Conservation (phyloP, 2,113 vertebrate species). For the Oplegnathus fasciatus region DNA sequence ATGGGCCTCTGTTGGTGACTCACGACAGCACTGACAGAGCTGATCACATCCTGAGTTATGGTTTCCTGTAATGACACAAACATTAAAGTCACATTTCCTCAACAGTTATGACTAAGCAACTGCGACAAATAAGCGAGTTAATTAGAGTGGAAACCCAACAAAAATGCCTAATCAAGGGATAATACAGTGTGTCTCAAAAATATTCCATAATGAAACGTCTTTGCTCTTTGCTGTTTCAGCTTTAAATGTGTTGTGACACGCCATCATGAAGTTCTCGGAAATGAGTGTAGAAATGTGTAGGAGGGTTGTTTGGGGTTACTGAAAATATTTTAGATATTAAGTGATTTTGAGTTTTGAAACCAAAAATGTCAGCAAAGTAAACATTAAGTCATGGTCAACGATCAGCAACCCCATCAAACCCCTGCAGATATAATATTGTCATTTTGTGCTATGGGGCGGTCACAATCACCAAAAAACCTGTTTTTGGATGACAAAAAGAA, state of each 20-base stretch:
- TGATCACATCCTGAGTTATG: conserved; percentile 55
- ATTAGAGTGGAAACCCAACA: conserved; percentile 53
- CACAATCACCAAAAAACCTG: neutral
- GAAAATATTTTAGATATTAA: neutral
- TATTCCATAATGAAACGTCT: neutral
- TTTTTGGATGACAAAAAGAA: conserved; percentile 18
- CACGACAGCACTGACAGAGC: conserved; percentile 33
- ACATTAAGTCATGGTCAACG: conserved; percentile 34
- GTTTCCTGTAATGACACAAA: conserved; percentile 49
- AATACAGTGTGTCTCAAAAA: conserved; percentile 30
- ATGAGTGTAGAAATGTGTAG: neutral
- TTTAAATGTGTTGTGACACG: conserved; percentile 35
- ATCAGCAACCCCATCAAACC: conserved; percentile 34
- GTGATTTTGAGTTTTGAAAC: neutral
- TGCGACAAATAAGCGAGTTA: conserved; percentile 46
- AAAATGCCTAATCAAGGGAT: conserved; percentile 49
- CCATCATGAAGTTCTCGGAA: conserved; percentile 12
- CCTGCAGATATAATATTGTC: conserved; percentile 24
- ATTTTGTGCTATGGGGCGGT: conserved; percentile 1
- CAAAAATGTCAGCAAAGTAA: conserved; percentile 2
- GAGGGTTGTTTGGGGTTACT: neutral
- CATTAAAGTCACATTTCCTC: conserved; percentile 62
- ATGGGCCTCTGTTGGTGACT: conserved; percentile 48
- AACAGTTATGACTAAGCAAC: conserved; percentile 40
- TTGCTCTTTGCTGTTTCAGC: conserved; percentile 29